phyloP scores from a whole-genome alignment of 2,113 vertebrate species.

The Leucopsar rothschildi region DNA sequence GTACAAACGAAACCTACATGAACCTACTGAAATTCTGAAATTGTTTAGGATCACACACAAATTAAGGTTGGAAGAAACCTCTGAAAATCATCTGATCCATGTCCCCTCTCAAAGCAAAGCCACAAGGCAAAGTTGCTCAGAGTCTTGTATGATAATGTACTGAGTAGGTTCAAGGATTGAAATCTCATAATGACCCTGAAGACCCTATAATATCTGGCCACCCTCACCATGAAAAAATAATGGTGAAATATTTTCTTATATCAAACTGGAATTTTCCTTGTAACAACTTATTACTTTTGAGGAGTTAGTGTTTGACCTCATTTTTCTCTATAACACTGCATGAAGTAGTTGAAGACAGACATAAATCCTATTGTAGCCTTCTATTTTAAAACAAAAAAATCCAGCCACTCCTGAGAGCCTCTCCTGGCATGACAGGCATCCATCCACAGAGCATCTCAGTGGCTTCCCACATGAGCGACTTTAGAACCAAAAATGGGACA shows the following conservation, averaged over 20 bases:
- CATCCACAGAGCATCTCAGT: not conserved
- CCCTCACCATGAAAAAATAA: not conserved
- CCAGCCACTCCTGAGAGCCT: not conserved
- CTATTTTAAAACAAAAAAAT: not conserved
- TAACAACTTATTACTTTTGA: not conserved
- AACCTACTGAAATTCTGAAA: not conserved
- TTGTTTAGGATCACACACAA: not conserved
- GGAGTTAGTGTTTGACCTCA: not conserved
- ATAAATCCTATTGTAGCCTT: not conserved
- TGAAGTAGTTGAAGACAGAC: not conserved
- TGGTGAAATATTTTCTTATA: not conserved
- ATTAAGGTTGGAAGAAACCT: not conserved
- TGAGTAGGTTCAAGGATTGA: not conserved
- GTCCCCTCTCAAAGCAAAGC: not conserved
- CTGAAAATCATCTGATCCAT: not conserved
- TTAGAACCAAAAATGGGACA: not conserved
- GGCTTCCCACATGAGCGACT: not conserved
- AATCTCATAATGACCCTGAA: not conserved
- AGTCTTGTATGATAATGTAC: not conserved
- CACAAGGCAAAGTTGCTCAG: not conserved
- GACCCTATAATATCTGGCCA: not conserved
- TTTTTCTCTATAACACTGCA: not conserved
- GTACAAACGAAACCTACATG: not conserved
- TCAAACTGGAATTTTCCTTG: not conserved
- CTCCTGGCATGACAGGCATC: not conserved